Evolutionary conservation across 2,113 vertebrate genomes (phyloP), one percentile per base, ranked within the genome.

Genomic region (Eptesicus fuscus): DNA sequence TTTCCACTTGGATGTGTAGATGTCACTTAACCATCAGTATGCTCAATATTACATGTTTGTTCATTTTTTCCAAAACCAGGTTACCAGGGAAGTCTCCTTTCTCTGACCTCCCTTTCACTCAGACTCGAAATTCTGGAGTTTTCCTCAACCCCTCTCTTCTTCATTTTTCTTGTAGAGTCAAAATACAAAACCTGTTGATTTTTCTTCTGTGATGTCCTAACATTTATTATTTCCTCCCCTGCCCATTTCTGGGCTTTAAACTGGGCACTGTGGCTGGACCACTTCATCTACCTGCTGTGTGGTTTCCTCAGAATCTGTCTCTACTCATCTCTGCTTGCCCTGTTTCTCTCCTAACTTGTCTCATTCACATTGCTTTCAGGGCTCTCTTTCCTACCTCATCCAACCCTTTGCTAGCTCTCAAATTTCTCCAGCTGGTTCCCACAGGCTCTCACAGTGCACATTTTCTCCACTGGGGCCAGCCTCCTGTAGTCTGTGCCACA

Each of bases 91-190:
- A 61, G 44, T 13, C 6, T 83, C 53, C 59, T 44, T 53, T 86
- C 61, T 83, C 76, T 18, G 12, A 25, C 4, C n/a, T 74, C 40
- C 9, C 40, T 83, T 79, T 59, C 20, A 88, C 47, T 35, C 23
- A 71, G 65, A 56, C 86, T 65, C 70, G 28, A 88, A 80, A 83
- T 88, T 86, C 56, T 73, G n/a, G 35, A 53, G 18, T 89, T 93
- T 49, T n/a, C 4, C 47, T 86, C 40, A 30, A 47, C 8, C 76
- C 35, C 14, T 44, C 25, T 78, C 20, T 71, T 90, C 51, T 93
- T 89, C 65, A 63, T 12, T 87, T 13, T 74, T 95, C 49, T 71
- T 37, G 0, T 63, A 49, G 18, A 7, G 7, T 47, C 25, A 51
- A 65, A 63, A 87, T 25, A 61, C 28, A 83, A 77, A 71, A 74